These are phyloP conservation scores for Lycocorax pyrrhopterus DNA, from an alignment of 2,113 vertebrate species.

Conservation along the genomic window DNA sequence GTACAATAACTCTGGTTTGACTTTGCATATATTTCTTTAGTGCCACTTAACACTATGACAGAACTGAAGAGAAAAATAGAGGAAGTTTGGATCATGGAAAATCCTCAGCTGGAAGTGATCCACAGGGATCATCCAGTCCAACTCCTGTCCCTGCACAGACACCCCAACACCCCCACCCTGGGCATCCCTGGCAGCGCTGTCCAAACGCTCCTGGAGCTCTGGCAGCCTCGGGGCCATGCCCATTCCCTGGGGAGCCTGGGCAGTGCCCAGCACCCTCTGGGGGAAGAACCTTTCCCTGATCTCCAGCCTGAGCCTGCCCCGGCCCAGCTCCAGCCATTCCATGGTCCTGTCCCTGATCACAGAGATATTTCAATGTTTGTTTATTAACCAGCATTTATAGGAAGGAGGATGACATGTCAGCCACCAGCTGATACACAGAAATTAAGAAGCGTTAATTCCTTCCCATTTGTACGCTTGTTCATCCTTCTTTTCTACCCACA, in stretches of 20 bases:
- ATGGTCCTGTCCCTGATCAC: background rate
- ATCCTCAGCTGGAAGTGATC: background rate
- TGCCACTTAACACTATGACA: background rate
- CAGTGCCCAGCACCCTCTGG: background rate
- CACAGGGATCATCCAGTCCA: background rate
- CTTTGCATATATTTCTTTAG: background rate
- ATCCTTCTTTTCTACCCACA: background rate
- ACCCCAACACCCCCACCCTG: background rate
- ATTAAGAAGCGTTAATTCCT: background rate
- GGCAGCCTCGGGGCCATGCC: background rate
- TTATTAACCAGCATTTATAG: background rate
- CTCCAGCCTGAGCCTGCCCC: rapidly evolving
- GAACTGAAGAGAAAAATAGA: background rate
- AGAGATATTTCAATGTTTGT: background rate
- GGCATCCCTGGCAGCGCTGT: background rate
- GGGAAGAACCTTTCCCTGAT: background rate
- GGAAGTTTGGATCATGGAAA: background rate
- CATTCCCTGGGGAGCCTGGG: background rate
- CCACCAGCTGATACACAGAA: background rate
- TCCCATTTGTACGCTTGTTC: background rate
- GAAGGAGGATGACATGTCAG: background rate
- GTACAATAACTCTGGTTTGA: background rate
- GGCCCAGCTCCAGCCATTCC: background rate
- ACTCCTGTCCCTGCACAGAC: rapidly evolving
- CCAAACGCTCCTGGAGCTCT: background rate